Evolutionary conservation across 2,888 invertebrate species (phyloP), one percentile per base, ranked within the genome.

Genomic region (Hyles lineata): DNA sequence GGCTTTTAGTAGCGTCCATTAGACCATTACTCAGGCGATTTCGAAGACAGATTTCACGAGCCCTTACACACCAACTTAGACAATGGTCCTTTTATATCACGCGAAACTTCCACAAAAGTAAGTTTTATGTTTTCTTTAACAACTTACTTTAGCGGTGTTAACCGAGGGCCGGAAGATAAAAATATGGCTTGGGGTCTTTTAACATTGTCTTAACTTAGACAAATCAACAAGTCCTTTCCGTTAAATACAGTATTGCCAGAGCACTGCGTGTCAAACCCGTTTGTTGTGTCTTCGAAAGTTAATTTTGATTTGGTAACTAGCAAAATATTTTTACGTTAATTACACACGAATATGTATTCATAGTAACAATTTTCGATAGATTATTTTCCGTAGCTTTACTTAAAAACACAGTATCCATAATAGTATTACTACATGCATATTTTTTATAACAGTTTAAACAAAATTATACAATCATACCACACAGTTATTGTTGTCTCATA

Each of bases 61-160:
- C 43, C 67, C 50, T 50, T 50, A 23, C 67, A 23, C 62, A 35
- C 67, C 23, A 23, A 67, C 50, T 50, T 67, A 17, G 21, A 43
- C 17, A 50, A 67, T 15, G 23, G 17, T 67, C 43, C 50, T 67
- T 67, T 67, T 63, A 43, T 67, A 67, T 50, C 67, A 50, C 17
- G 23, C 67, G 17, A 43, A 63, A 50, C 67, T 67, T 63, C 23
- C 55, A 29, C 50, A 55, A 55, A 69, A 52, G 32, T 70, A 76
- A 74, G 73, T 75, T 70, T 78, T 74, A 78, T 75, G 79, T 78
- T 76, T 73, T 74, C 75, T 74, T 73, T 77, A 72, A 70, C 67
- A 70, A 59, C 74, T 76, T 79, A 76, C 78, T 75, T 63, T 43
- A 43, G 43, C 21, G 63, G 21, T 25, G 19, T 25, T 61, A 29